Evolutionary conservation across 2,797 vertebrate genomes (phyloP).

Genomic region (Sebastes miniatus): DNA sequence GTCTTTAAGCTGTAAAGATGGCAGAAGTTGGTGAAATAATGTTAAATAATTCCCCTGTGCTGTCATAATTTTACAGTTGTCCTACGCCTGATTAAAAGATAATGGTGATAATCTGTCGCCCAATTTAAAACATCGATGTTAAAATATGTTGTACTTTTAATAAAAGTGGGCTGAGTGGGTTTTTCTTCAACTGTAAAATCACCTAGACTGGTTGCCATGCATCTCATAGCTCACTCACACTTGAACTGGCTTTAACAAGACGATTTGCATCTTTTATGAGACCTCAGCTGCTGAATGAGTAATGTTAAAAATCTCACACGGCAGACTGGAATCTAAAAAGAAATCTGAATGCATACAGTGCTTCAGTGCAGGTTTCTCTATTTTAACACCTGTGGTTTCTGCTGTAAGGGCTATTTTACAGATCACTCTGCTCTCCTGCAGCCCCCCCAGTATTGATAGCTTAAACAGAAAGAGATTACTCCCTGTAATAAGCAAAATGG

Average conservation of each 20-base stretch:
- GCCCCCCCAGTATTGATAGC: background rate
- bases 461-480: conserved; percentile 6
- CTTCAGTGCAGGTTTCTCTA: conserved; percentile 11
- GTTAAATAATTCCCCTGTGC: background rate
- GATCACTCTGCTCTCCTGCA: background rate
- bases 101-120: background rate
- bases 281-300: conserved; percentile 49
- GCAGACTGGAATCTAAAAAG: conserved; percentile 15
- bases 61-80: background rate
- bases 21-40: background rate
- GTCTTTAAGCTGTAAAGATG: background rate
- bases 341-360: conserved; percentile 34
- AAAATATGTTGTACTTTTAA: background rate
- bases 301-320: conserved; percentile 27
- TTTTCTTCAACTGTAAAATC: conserved; percentile 22
- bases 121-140: background rate
- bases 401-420: conserved; percentile 4
- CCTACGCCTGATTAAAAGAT: background rate
- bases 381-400: conserved; percentile 35
- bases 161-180: background rate
- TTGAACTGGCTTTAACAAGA: conserved; percentile 41
- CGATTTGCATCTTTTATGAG: conserved; percentile 65
- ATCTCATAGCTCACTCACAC: conserved; percentile 35
- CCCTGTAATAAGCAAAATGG: conserved; percentile 13
- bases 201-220: background rate